Evolutionary conservation across 2,113 vertebrate species (phyloP).

Genomic region (Jaculus jaculus): DNA sequence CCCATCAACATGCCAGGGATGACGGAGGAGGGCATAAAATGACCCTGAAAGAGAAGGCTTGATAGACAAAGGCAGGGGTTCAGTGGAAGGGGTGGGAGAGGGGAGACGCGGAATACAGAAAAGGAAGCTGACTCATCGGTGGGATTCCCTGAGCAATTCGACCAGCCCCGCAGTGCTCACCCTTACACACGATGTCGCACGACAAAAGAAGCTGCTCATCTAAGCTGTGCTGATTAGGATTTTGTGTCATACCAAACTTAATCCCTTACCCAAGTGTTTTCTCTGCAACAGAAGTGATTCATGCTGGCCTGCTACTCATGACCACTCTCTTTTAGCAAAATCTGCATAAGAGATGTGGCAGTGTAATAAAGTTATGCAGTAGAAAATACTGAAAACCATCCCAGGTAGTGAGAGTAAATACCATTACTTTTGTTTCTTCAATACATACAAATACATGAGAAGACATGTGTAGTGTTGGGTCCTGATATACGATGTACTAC

Average conservation of each 20-base stretch:
- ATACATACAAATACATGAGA: background rate
- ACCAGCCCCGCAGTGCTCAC: background rate
- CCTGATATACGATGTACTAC: background rate
- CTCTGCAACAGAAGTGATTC: background rate
- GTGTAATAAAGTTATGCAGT: background rate
- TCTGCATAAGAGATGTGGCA: background rate
- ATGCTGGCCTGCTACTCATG: background rate
- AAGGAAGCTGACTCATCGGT: too few relatives aligned
- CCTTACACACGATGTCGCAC: background rate
- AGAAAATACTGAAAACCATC: background rate
- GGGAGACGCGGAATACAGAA: too few relatives aligned
- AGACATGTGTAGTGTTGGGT: background rate
- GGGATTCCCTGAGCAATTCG: too few relatives aligned
- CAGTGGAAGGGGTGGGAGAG: too few relatives aligned
- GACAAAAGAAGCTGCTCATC: background rate
- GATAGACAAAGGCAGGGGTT: too few relatives aligned
- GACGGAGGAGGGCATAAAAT: too few relatives aligned
- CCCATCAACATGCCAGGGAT: too few relatives aligned
- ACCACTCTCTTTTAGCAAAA: background rate
- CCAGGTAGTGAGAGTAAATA: background rate
- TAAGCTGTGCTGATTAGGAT: background rate
- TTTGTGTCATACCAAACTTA: background rate
- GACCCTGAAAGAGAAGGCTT: too few relatives aligned
- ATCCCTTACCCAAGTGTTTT: background rate
- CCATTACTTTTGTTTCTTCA: background rate